Conservation (phyloP, 2,888 invertebrate species). For the Pegoplata infirma region DNA sequence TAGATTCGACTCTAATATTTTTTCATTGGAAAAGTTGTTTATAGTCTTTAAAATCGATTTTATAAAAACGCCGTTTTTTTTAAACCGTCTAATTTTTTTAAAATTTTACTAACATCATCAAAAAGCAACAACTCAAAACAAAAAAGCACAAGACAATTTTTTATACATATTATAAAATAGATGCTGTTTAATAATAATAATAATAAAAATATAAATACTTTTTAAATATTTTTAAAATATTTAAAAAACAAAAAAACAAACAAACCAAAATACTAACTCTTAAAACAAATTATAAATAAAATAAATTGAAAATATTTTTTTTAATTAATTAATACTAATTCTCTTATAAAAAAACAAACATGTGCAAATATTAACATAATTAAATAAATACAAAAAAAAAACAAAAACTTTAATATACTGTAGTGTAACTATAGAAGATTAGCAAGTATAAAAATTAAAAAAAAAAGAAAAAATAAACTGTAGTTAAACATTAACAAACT, state of each 20-base stretch:
- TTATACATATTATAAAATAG: constrained; percentile 53
- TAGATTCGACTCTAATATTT: too few relatives aligned
- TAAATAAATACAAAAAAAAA: too few relatives aligned
- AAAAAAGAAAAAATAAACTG: constrained; percentile 30
- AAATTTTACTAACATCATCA: constrained; percentile 19
- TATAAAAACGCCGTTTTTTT: not conserved
- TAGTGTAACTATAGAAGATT: constrained; percentile 37
- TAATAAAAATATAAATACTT: constrained; percentile 3
- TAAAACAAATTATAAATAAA: constrained; percentile 25
- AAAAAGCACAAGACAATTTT: constrained; percentile 62
- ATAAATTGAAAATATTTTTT: constrained; percentile 31
- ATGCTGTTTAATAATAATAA: constrained; percentile 45
- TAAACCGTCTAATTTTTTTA: constrained; percentile 8
- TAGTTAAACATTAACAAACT: constrained; percentile 29
- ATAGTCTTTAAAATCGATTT: not conserved
- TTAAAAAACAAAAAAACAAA: constrained; percentile 26
- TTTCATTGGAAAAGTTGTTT: too few relatives aligned
- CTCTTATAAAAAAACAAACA: constrained; percentile 31
- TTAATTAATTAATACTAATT: constrained; percentile 47
- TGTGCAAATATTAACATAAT: constrained; percentile 57
- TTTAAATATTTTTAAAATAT: constrained; percentile 51
- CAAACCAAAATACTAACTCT: constrained; percentile 30
- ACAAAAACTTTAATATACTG: constrained; percentile 1
- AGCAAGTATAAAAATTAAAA: constrained; percentile 24
- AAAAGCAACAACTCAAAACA: constrained; percentile 49